These are phyloP conservation scores for Anguilla anguilla DNA, from an alignment of 2,797 vertebrate species.

Conservation along the genomic window DNA sequence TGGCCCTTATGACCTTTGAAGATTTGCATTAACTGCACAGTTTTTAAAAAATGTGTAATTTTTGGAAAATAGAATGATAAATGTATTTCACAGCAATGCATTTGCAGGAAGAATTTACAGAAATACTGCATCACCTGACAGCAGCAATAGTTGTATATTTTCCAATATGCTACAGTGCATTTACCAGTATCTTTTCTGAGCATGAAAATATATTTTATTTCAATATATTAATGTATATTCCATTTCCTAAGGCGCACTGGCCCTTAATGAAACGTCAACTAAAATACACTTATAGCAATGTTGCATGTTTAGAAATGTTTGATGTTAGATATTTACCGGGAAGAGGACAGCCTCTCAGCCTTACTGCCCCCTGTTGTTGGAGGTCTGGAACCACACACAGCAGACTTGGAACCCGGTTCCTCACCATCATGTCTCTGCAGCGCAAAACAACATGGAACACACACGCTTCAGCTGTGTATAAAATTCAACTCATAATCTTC, in stretches of 20 bases:
- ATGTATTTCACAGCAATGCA: no score
- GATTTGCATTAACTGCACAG: not conserved
- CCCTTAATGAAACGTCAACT: conserved; percentile 17
- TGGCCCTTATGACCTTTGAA: not conserved
- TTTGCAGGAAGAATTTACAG: no score
- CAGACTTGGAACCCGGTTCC: conserved; percentile 37
- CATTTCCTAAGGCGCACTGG: not conserved
- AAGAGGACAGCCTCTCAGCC: conserved; percentile 54
- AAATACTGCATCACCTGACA: no score
- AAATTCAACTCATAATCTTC: not conserved
- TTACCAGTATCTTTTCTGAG: not conserved
- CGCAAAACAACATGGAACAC: not conserved
- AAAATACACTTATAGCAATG: not conserved
- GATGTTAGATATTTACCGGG: conserved; percentile 66
- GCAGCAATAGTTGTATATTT: no score
- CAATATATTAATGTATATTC: conserved; percentile 2
- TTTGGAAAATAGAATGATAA: not conserved
- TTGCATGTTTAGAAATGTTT: not conserved
- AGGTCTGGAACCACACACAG: conserved; percentile 46
- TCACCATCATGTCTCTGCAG: conserved; percentile 52
- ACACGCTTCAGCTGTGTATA: not conserved
- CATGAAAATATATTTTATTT: not conserved
- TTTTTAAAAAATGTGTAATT: not conserved
- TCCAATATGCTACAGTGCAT: no score
- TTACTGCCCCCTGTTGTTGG: conserved; percentile 61